These are phyloP conservation scores for Telmatochromis sp. DNA, from an alignment of 2,113 vertebrate species.

Conservation along the genomic window DNA sequence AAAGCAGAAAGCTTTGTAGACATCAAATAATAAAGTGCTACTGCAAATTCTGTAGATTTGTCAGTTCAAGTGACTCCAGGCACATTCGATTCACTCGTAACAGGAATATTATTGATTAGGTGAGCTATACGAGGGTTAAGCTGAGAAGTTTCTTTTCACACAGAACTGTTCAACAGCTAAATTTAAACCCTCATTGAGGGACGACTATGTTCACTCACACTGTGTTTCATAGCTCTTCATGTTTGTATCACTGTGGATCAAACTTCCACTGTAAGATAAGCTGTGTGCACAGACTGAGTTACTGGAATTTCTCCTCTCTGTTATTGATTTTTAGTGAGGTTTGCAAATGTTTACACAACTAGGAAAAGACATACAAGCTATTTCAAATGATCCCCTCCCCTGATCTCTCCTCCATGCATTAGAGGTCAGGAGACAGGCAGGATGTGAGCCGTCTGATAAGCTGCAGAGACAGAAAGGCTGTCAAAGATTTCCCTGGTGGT, in stretches of 20 bases:
- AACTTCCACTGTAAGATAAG: conserved; percentile 34
- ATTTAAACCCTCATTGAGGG: background rate
- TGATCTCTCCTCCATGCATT: conserved; percentile 25
- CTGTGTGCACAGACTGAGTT: conserved; percentile 15
- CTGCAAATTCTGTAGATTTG: background rate
- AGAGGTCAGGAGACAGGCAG: conserved; percentile 43
- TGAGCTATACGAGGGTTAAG: background rate
- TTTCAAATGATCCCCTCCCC: conserved; percentile 10
- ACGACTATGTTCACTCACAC: background rate
- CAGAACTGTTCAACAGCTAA: background rate
- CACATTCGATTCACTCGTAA: background rate
- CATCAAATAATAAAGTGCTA: background rate
- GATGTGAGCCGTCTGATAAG: conserved; percentile 33
- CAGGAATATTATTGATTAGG: background rate
- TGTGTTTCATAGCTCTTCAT: background rate
- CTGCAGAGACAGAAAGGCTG: conserved; percentile 6
- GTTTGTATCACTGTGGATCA: background rate
- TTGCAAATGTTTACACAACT: conserved; percentile 41
- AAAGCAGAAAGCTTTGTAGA: background rate
- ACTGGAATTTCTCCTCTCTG: conserved; percentile 53
- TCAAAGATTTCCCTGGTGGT: background rate
- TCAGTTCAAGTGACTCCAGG: background rate
- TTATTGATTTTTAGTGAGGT: conserved; percentile 54
- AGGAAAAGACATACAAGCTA: conserved; percentile 30
- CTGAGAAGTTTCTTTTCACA: background rate